Percentiles rank a stretch among this genome's conserved stretches.
These are phyloP conservation scores for Agapornis roseicollis DNA, from an alignment of 2,113 vertebrate species.

Conservation along the genomic window DNA sequence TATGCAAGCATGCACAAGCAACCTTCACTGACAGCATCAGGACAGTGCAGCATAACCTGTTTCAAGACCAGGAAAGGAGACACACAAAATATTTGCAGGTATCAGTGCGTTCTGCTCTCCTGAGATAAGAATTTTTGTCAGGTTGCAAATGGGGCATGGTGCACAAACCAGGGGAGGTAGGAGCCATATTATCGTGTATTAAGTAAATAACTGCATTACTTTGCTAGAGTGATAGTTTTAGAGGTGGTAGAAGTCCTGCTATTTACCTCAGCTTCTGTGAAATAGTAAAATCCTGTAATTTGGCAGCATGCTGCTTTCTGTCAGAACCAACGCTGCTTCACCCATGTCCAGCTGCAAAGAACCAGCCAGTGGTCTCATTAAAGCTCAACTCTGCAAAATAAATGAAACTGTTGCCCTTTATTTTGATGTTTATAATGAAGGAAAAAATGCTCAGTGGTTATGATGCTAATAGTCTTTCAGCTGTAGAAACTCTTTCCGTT, in stretches of 20 bases:
- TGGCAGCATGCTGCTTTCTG: background rate
- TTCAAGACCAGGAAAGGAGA: background rate
- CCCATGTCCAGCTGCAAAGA: background rate
- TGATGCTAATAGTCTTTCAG: background rate
- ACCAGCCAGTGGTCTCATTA: conserved; percentile 7
- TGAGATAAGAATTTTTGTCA: background rate
- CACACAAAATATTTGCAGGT: background rate
- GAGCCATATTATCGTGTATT: fast-evolving
- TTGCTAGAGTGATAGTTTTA: background rate
- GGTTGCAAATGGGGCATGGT: background rate
- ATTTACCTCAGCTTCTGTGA: background rate
- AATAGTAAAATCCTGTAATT: background rate
- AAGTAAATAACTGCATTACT: background rate
- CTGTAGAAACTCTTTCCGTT: background rate
- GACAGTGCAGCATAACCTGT: background rate
- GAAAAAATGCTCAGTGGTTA: background rate
- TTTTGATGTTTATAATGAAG: background rate
- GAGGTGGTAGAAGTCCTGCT: background rate
- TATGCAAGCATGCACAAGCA: background rate
- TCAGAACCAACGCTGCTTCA: background rate
- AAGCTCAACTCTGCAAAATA: background rate
- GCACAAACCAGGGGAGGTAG: background rate
- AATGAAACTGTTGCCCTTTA: background rate
- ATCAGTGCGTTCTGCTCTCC: background rate
- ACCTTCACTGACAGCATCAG: background rate